Evolutionary conservation across 1,140 invertebrate genomes (phyloP), one percentile per base, ranked within the genome.

Genomic region (Camponotus floridanus): DNA sequence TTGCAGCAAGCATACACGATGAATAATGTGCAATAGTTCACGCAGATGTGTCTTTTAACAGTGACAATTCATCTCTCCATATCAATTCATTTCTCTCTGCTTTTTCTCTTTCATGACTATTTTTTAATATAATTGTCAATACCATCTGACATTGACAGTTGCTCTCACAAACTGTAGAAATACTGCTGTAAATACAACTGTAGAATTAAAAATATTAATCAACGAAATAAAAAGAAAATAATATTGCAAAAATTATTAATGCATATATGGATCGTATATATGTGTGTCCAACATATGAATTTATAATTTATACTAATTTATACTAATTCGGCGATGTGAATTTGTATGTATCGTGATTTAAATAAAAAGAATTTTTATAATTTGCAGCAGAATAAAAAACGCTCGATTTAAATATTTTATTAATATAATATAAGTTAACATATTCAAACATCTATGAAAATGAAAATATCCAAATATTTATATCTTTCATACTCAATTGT

Each of bases 21-120:
- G 33, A 55, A 80, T 80, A 80, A 80, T 68, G 76, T 48, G 42
- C 62, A 13, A 65, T 39, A 18, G 11, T 39, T 68, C 64, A 15
- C 6, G 57, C 36, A 45, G 5, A 36, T 21, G 11, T 4, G 39
- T 33, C 21, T 42, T n/a, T 26, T 48, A 48, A 7, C 15, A 51
- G 18, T 42, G 39, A 36, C 18, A 45, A 3, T 67, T 67, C 31
- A 79, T 70, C 36, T 57, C 6, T 11, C 26, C 26, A 59, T n/a
- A 42, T 80, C 31, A 36, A 57, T 55, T 70, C 31, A 21, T 67
- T 39, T 68, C 21, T 26, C 6, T 42, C 13, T 31, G 5, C n/a
- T n/a, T 57, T 3, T 31, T 42, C 2, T 74, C 13, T 18, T 39
- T 67, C n/a, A 67, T 9, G 13, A 67, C 26, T 68, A 18, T 68